phyloP scores from a whole-genome alignment of 2,797 vertebrate genomes.

The Podargus strigoides region DNA sequence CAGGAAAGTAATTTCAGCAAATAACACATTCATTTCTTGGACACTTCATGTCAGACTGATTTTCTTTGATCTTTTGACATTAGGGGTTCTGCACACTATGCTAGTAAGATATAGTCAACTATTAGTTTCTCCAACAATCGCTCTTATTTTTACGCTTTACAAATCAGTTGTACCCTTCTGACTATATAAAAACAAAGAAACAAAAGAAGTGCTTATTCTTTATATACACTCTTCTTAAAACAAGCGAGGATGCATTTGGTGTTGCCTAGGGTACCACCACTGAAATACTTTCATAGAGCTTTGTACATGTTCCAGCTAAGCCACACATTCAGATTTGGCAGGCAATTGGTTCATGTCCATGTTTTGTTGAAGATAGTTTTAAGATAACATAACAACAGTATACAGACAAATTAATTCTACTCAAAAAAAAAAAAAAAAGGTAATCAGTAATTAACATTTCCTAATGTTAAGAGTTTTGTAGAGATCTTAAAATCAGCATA shows the following conservation, averaged over 20 bases:
- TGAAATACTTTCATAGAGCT: background rate
- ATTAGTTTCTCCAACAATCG: background rate
- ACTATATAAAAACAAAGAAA: background rate
- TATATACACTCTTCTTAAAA: background rate
- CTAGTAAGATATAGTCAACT: background rate
- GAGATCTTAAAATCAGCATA: constrained; percentile 7
- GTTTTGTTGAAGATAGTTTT: background rate
- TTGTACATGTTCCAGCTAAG: background rate
- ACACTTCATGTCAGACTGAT: background rate
- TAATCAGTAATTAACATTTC: constrained; percentile 11
- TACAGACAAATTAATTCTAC: background rate
- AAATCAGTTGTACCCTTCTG: background rate
- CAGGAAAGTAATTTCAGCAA: background rate
- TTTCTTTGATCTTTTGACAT: background rate
- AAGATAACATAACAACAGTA: background rate
- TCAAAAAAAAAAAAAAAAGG: background rate
- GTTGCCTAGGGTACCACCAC: background rate
- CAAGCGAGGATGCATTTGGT: background rate
- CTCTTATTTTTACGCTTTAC: background rate
- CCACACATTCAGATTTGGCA: background rate
- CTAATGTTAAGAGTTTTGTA: background rate
- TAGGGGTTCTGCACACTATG: background rate
- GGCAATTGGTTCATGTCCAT: background rate
- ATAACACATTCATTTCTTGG: background rate
- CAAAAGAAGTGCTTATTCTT: background rate